phyloP scores from a whole-genome alignment of 2,113 vertebrate genomes.

The Oreochromis tanganicae region DNA sequence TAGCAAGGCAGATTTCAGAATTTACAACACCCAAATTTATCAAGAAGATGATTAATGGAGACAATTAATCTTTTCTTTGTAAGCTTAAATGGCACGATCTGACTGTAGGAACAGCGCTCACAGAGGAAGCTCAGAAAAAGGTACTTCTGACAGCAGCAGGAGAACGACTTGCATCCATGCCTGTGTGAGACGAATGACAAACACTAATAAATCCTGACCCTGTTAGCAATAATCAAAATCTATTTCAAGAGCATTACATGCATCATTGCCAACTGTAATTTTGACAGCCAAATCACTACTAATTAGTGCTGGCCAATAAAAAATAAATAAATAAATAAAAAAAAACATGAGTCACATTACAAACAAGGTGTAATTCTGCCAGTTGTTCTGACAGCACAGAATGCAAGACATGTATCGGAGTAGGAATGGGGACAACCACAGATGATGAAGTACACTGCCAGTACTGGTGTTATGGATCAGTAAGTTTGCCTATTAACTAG shows the following conservation, averaged over 20 bases:
- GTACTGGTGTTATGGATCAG: conserved; percentile 1
- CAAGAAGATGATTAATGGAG: accelerated
- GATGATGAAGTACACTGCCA: not conserved
- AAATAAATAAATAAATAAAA: not conserved
- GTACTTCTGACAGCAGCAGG: not conserved
- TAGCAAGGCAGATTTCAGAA: not conserved
- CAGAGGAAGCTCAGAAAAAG: not conserved
- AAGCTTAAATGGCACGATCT: not conserved
- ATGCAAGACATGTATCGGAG: not conserved
- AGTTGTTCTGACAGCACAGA: not conserved
- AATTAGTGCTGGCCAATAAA: not conserved
- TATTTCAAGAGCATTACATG: not conserved
- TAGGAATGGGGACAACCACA: not conserved
- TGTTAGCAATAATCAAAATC: not conserved
- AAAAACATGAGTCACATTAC: not conserved
- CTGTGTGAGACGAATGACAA: not conserved
- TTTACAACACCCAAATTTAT: not conserved
- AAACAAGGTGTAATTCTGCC: conserved; percentile 4
- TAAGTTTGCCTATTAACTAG: not conserved
- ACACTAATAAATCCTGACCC: not conserved
- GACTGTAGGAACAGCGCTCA: not conserved
- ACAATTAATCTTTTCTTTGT: not conserved
- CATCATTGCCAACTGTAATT: conserved; percentile 20
- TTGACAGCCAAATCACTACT: not conserved
- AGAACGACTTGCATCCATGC: not conserved